Conservation (phyloP, 1,140 invertebrate genomes). For the Vollenhovia emeryi region DNA sequence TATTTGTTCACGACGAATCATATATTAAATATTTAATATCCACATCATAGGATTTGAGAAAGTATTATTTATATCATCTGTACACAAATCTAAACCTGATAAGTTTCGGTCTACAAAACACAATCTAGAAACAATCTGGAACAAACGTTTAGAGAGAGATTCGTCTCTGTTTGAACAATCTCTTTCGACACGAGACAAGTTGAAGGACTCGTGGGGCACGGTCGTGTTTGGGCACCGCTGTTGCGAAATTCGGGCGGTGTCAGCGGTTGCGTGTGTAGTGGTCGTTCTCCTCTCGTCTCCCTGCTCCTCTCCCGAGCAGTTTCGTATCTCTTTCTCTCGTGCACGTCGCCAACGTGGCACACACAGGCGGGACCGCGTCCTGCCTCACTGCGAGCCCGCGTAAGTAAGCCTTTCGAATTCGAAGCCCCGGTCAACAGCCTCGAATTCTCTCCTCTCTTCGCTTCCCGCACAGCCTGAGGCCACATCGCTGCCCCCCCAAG, state of each 20-base stretch:
- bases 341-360: constrained; percentile 25
- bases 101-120: not conserved
- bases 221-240: constrained; percentile 67
- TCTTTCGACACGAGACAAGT: not conserved
- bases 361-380: constrained; percentile 76
- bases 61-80: not conserved
- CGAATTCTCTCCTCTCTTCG: constrained; percentile 70
- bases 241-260: constrained; percentile 62
- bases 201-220: not conserved
- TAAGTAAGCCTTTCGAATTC: constrained; percentile 82
- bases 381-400: constrained; percentile 83
- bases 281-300: constrained; percentile 28
- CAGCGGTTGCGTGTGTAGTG: constrained; percentile 54
- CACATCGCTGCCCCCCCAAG: not conserved
- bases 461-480: not conserved
- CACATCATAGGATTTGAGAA: not conserved
- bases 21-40: not conserved
- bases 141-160: not conserved
- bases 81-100: not conserved
- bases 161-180: not conserved
- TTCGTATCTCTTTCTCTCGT: constrained; percentile 12
- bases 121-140: not conserved
- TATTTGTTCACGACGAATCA: not conserved
- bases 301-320: not conserved
- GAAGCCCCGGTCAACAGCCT: constrained; percentile 80